Evolutionary conservation across 2,888 invertebrate species (phyloP).

Genomic region (Trisateles emortualis): DNA sequence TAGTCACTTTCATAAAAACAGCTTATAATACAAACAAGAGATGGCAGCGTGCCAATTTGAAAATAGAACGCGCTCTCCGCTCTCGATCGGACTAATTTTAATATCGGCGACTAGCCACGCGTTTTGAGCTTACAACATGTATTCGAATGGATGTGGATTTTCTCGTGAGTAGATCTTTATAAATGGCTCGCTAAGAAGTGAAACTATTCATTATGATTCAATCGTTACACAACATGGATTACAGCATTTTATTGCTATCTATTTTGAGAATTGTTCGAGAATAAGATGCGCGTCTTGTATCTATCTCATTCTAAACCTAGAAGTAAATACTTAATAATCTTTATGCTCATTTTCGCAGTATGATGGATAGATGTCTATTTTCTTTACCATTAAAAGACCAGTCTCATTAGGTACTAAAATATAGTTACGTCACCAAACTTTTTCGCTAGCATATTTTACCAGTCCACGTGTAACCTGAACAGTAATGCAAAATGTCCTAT

Average conservation of each 20-base stretch:
- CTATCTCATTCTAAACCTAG: too few species aligned
- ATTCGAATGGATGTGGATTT: conserved; percentile 50
- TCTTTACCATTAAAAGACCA: neutral
- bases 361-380: neutral
- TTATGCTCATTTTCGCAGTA: neutral
- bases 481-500: neutral
- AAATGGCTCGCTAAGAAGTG: conserved; percentile 17
- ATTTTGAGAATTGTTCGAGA: neutral
- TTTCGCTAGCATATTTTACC: conserved; percentile 1
- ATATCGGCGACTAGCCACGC: conserved; percentile 71
- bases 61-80: conserved; percentile 82
- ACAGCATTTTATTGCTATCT: neutral
- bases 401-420: neutral
- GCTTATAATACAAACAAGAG: conserved; percentile 87
- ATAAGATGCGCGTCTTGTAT: neutral
- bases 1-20: conserved; percentile 87
- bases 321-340: neutral
- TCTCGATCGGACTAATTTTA: conserved; percentile 84
- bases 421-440: neutral
- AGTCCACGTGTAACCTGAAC: neutral
- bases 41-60: conserved; percentile 80
- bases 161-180: conserved; percentile 27
- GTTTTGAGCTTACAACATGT: conserved; percentile 69
- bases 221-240: conserved; percentile 10
- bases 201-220: conserved; percentile 13